phyloP scores from a whole-genome alignment of 2,797 vertebrate species.

The Otolemur crassicaudatus region DNA sequence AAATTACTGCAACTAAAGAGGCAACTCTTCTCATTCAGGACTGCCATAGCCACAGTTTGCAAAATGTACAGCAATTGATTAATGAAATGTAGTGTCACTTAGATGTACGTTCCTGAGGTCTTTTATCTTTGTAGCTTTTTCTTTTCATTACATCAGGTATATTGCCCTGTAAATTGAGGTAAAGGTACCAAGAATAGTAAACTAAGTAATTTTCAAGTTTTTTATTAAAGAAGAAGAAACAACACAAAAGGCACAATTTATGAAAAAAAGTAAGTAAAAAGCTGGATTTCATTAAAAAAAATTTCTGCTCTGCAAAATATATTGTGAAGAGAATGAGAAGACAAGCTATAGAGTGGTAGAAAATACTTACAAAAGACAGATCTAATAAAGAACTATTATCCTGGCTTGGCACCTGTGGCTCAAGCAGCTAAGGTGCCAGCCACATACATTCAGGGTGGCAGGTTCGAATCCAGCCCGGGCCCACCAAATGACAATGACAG shows the following conservation, averaged over 20 bases:
- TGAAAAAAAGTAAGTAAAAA: not conserved
- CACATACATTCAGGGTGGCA: too few relatives aligned
- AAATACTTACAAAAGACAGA: slow-evolving; percentile 5
- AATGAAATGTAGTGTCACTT: too few relatives aligned
- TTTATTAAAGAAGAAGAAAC: not conserved
- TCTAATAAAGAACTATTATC: not conserved
- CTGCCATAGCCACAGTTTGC: too few relatives aligned
- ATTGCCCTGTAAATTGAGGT: slow-evolving; percentile 94
- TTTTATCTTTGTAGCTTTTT: too few relatives aligned
- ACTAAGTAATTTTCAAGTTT: slow-evolving; percentile 89
- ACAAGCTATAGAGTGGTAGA: not conserved
- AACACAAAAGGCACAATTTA: not conserved
- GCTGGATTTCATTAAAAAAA: slow-evolving; percentile 2
- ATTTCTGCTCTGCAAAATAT: not conserved
- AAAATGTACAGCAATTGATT: too few relatives aligned
- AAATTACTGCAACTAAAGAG: too few relatives aligned
- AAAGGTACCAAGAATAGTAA: slow-evolving; percentile 94
- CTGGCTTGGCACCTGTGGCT: too few relatives aligned
- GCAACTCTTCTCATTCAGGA: too few relatives aligned
- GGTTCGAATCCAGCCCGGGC: too few relatives aligned
- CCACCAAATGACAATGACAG: too few relatives aligned
- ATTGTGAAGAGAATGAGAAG: not conserved
- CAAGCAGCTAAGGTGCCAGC: too few relatives aligned
- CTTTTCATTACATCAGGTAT: slow-evolving; percentile 93
- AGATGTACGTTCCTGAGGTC: too few relatives aligned